A percentile compares a stretch with the other conserved stretches of the same genome.
These are phyloP conservation scores for Patella vulgata DNA, from an alignment of 1,140 invertebrate genomes.

Conservation along the genomic window DNA sequence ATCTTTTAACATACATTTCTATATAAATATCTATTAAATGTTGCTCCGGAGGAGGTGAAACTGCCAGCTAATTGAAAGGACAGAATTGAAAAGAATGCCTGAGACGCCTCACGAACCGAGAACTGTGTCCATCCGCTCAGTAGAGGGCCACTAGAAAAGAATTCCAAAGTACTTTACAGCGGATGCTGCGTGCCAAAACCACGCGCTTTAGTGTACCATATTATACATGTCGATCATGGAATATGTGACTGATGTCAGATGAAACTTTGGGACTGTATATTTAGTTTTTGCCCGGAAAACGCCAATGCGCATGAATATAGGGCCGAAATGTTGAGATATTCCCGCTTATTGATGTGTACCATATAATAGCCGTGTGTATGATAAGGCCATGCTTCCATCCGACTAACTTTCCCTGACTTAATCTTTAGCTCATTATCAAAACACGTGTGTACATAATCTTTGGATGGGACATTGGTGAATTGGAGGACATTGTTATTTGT, in stretches of 20 bases:
- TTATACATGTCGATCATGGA: too few relatives aligned
- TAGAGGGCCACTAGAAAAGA: conserved; percentile 54
- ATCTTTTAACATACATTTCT: conserved; percentile 1
- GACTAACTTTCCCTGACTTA: conserved; percentile 48
- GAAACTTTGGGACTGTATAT: background rate
- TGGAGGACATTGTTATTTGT: conserved; percentile 10
- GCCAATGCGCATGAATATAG: conserved; percentile 54
- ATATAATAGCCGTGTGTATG: conserved; percentile 60
- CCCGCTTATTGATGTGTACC: conserved; percentile 64
- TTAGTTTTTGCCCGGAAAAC: conserved; percentile 18
- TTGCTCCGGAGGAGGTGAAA: conserved; percentile 29
- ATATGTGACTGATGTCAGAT: too few relatives aligned
- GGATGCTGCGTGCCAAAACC: conserved; percentile 33
- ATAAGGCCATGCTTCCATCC: conserved; percentile 64
- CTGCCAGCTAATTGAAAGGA: conserved; percentile 59
- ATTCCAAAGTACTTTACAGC: conserved; percentile 44
- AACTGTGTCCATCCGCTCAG: conserved; percentile 54
- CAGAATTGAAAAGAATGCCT: conserved; percentile 63
- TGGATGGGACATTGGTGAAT: conserved; percentile 5
- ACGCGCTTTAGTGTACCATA: background rate
- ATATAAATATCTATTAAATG: conserved; percentile 1
- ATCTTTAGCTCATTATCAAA: conserved; percentile 39
- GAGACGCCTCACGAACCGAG: conserved; percentile 55
- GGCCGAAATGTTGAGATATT: conserved; percentile 53
- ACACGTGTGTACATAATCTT: conserved; percentile 48